Conservation (phyloP, 2,797 vertebrate genomes). For the Meriones psammophilus region DNA sequence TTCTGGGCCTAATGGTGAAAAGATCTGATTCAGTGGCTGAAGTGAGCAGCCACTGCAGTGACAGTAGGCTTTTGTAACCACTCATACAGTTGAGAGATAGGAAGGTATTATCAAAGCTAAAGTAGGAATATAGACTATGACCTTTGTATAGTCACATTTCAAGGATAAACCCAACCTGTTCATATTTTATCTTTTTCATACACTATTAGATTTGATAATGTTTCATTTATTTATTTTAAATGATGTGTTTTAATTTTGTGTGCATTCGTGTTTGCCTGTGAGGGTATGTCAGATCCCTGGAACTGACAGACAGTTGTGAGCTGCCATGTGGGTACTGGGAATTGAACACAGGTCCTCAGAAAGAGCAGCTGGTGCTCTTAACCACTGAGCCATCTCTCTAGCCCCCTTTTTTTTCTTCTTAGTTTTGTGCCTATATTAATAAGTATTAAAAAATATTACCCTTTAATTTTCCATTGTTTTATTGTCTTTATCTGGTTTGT, state of each 20-base stretch:
- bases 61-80: neutral
- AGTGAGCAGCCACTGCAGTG: neutral
- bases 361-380: too few relatives aligned
- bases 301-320: too few relatives aligned
- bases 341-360: too few relatives aligned
- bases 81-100: neutral
- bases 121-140: neutral
- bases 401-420: neutral
- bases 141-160: neutral
- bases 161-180: neutral
- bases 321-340: too few relatives aligned
- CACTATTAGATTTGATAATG: neutral
- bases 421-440: neutral
- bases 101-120: neutral
- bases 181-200: neutral
- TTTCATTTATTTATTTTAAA: constrained; percentile 28
- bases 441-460: neutral
- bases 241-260: too few relatives aligned
- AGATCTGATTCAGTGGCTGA: neutral
- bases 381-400: too few relatives aligned
- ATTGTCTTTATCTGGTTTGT: neutral
- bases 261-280: too few relatives aligned
- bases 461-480: neutral
- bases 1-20: neutral
- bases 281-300: too few relatives aligned